Conservation (phyloP, 2,113 vertebrate genomes). For the Lipophrys pholis region DNA sequence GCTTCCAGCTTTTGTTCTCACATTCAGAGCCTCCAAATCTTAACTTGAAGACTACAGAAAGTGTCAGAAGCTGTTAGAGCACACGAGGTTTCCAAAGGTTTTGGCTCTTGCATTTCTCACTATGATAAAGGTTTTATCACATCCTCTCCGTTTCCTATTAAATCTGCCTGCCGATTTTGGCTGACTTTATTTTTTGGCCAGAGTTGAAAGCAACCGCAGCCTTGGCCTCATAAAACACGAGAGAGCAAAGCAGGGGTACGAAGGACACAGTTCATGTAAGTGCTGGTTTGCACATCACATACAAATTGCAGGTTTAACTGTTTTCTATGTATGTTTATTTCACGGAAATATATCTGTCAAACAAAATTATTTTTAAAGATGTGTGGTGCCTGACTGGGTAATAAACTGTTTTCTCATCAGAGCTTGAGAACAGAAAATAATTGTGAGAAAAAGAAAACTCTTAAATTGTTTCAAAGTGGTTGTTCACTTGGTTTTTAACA, state of each 20-base stretch:
- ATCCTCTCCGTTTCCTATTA: conserved; percentile 34
- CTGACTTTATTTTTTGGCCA: conserved; percentile 44
- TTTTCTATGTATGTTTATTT: conserved; percentile 22
- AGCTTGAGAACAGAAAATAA: not conserved
- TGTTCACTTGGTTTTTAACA: conserved; percentile 1
- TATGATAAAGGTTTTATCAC: conserved; percentile 19
- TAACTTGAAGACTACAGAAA: conserved; percentile 24
- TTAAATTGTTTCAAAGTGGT: not conserved
- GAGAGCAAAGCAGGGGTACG: conserved; percentile 33
- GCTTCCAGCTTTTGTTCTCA: conserved; percentile 27
- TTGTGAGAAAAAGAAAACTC: conserved; percentile 5
- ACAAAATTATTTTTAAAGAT: conserved; percentile 11
- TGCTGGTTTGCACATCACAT: conserved; percentile 36
- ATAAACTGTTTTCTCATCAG: conserved; percentile 12
- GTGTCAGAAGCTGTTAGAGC: conserved; percentile 20
- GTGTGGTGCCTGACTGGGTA: conserved; percentile 3
- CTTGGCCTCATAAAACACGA: conserved; percentile 66
- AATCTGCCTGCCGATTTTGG: conserved; percentile 45
- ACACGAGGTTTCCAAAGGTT: not conserved
- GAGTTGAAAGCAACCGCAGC: conserved; percentile 63
- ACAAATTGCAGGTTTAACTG: conserved; percentile 47
- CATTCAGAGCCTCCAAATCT: conserved; percentile 27
- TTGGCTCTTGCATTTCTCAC: not conserved
- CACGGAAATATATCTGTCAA: conserved; percentile 6
- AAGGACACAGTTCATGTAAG: conserved; percentile 39